Percentiles rank a stretch among this genome's conserved stretches.
phyloP scores from a whole-genome alignment of 2,888 invertebrate species.

The Bellardia pandia region DNA sequence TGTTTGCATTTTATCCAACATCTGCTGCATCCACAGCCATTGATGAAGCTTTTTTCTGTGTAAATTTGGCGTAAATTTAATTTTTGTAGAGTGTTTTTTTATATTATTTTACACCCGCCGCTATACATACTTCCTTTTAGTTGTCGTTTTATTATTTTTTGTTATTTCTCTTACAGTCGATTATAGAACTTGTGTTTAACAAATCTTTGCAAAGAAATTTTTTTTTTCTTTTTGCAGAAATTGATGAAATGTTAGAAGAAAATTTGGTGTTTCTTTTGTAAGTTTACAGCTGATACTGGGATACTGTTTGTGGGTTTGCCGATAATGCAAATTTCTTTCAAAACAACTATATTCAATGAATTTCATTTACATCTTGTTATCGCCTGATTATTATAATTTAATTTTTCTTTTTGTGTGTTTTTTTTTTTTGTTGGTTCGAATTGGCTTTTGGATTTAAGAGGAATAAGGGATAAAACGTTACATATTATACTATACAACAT shows the following conservation, averaged over 20 bases:
- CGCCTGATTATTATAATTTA: slow-evolving; percentile 81
- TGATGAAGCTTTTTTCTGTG: slow-evolving; percentile 74
- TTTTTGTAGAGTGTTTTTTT: slow-evolving; percentile 67
- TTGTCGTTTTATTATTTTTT: neutral
- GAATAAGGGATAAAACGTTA: no score
- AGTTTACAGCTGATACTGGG: slow-evolving; percentile 47
- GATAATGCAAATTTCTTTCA: slow-evolving; percentile 58
- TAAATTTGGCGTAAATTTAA: slow-evolving; percentile 82
- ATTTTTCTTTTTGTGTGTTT: slow-evolving; percentile 66
- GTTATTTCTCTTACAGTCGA: slow-evolving; percentile 45
- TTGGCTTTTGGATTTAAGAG: slow-evolving; percentile 38
- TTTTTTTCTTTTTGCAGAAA: slow-evolving; percentile 11
- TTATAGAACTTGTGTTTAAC: slow-evolving; percentile 67
- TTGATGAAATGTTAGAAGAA: slow-evolving; percentile 57
- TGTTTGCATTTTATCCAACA: slow-evolving; percentile 66
- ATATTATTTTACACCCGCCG: neutral
- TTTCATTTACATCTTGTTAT: slow-evolving; percentile 83
- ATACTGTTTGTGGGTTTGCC: slow-evolving; percentile 49
- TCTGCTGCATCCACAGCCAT: slow-evolving; percentile 58
- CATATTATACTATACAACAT: no score
- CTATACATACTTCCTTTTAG: slow-evolving; percentile 14
- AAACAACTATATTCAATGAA: slow-evolving; percentile 80
- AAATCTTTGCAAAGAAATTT: slow-evolving; percentile 49
- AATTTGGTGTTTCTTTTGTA: slow-evolving; percentile 38
- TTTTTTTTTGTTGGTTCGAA: neutral